phyloP scores from a whole-genome alignment of 2,888 invertebrate genomes.

The Tuta absoluta region DNA sequence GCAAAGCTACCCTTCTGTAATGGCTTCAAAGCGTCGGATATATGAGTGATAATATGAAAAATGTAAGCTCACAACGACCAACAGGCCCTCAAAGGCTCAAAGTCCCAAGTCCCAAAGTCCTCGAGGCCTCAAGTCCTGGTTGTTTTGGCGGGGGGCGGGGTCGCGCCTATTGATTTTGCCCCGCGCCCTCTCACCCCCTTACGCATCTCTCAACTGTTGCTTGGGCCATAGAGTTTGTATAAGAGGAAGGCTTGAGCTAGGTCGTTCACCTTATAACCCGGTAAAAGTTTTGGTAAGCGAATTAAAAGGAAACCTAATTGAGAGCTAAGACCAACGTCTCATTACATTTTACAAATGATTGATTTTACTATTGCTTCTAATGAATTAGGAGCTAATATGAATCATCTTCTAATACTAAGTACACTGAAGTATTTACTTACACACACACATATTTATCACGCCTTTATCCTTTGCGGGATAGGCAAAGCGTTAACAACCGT shows the following conservation, averaged over 20 bases:
- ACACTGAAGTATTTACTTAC: no score
- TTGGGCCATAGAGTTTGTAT: slow-evolving; percentile 47
- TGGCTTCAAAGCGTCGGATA: background rate
- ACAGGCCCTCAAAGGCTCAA: background rate
- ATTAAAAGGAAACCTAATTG: background rate
- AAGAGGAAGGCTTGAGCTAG: slow-evolving; percentile 17
- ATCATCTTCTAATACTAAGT: no score
- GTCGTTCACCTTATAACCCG: slow-evolving; percentile 10
- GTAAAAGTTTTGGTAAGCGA: background rate
- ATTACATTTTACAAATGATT: no score
- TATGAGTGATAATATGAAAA: slow-evolving; percentile 46
- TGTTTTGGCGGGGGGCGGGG: slow-evolving; percentile 57
- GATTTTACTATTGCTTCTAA: no score
- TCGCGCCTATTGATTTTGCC: slow-evolving; percentile 73
- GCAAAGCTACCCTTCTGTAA: background rate
- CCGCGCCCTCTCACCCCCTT: slow-evolving; percentile 51
- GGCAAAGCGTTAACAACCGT: no score
- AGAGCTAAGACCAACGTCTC: no score
- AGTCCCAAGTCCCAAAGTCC: slow-evolving; percentile 31
- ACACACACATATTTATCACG: no score
- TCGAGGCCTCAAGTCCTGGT: slow-evolving; percentile 8
- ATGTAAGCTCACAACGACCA: slow-evolving; percentile 57
- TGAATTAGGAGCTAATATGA: no score
- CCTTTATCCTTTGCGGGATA: no score
- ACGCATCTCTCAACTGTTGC: slow-evolving; percentile 78